Evolutionary conservation across 2,797 vertebrate genomes (phyloP).

Genomic region (Eulemur mongoz): DNA sequence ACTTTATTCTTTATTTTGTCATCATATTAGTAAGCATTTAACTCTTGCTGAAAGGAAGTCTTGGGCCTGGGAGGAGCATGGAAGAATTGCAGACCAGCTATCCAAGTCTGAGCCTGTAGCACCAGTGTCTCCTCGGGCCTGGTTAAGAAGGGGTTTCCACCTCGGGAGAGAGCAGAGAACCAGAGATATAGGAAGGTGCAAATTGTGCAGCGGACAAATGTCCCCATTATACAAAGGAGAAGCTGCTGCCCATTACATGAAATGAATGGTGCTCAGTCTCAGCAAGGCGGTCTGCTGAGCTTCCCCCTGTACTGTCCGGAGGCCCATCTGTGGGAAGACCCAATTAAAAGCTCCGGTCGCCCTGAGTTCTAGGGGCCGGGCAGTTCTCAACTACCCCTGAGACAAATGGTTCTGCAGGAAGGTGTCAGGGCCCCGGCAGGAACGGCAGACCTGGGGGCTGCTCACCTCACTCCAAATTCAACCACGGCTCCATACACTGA

Average conservation of each 20-base stretch:
- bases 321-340: neutral
- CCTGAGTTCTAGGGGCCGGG: neutral
- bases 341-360: neutral
- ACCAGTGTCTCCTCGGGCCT: neutral
- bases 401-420: neutral
- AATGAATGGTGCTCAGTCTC: neutral
- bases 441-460: fast-evolving
- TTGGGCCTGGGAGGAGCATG: neutral
- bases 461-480: neutral
- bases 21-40: neutral
- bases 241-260: neutral
- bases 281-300: neutral
- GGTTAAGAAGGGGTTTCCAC: neutral
- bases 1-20: constrained; percentile 45
- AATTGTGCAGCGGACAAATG: neutral
- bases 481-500: neutral
- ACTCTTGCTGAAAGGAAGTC: neutral
- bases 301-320: neutral
- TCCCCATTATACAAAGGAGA: neutral
- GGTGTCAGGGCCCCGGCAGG: neutral
- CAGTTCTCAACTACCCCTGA: neutral
- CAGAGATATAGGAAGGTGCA: neutral
- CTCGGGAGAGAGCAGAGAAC: constrained; percentile 31
- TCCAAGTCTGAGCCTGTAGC: neutral
- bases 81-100: neutral